phyloP scores from a whole-genome alignment of 2,113 vertebrate species.

The Copsychus sechellarum region DNA sequence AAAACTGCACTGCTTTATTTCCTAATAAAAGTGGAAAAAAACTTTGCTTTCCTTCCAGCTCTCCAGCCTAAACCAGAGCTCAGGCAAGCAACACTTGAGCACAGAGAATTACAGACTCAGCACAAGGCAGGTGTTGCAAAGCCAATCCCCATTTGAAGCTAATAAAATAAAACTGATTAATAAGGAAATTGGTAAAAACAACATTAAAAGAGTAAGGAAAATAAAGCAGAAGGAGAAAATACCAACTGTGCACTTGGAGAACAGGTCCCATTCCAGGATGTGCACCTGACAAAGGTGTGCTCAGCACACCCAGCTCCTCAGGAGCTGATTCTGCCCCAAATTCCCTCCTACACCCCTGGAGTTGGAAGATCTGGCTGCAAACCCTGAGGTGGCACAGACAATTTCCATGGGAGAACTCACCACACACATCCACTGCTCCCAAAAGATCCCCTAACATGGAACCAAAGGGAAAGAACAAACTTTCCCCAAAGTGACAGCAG shows the following conservation, averaged over 20 bases:
- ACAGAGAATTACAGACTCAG: not conserved
- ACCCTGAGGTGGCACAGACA: accelerated
- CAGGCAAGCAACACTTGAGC: not conserved
- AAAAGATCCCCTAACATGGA: accelerated
- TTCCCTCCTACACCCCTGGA: not conserved
- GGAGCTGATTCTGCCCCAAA: not conserved
- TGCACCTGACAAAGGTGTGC: not conserved
- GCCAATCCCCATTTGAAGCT: not conserved
- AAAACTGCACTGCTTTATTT: not conserved
- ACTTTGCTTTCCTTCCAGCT: not conserved
- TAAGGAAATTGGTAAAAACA: not conserved
- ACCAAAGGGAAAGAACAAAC: too few relatives aligned
- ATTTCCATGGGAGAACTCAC: not conserved
- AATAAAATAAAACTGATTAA: not conserved
- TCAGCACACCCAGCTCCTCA: not conserved
- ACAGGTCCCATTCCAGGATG: not conserved
- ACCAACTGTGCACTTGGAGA: not conserved
- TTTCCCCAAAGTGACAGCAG: too few relatives aligned
- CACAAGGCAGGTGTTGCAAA: not conserved
- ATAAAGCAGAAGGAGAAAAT: not conserved
- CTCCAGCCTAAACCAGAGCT: not conserved
- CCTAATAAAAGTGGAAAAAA: not conserved
- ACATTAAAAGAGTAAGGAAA: not conserved
- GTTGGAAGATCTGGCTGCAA: not conserved
- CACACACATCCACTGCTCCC: accelerated